These are phyloP conservation scores for Exephanes ischioxanthus DNA, from an alignment of 2,888 invertebrate genomes.

Conservation along the genomic window DNA sequence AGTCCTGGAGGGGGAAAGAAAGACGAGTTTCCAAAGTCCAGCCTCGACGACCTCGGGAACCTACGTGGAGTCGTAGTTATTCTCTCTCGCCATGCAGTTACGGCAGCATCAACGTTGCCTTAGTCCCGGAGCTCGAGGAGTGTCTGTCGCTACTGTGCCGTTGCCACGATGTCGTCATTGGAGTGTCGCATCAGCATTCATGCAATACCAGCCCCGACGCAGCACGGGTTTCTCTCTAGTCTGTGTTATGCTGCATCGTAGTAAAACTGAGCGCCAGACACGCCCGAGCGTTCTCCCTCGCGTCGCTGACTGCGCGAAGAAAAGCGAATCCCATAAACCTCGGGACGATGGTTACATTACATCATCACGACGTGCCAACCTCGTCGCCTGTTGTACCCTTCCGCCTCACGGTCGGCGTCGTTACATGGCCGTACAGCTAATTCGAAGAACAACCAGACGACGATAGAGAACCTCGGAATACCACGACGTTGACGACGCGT, in stretches of 20 bases:
- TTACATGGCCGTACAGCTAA: neutral
- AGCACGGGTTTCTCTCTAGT: conserved; percentile 29
- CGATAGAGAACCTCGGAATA: neutral
- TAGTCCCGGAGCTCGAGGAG: neutral
- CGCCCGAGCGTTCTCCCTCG: conserved; percentile 40
- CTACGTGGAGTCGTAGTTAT: conserved; percentile 15
- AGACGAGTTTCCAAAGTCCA: neutral
- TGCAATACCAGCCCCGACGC: conserved; percentile 33
- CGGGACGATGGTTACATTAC: conserved; percentile 31
- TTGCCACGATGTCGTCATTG: conserved; percentile 36
- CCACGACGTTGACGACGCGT: neutral
- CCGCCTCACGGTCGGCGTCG: neutral
- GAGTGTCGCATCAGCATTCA: conserved; percentile 66
- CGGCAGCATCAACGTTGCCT: neutral
- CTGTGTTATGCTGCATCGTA: conserved; percentile 37
- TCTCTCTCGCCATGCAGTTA: neutral
- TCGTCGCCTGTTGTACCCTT: conserved; percentile 12
- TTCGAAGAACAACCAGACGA: neutral
- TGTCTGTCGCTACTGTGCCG: neutral
- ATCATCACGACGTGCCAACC: conserved; percentile 46
- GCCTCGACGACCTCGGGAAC: conserved; percentile 13
- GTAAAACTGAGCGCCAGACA: conserved; percentile 32
- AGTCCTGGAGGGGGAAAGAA: neutral
- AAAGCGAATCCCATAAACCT: conserved; percentile 62
- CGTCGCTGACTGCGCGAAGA: conserved; percentile 30